Evolutionary conservation across 35 echinoderm and acorn worm species (phyloP), one percentile per base, ranked within the genome.

Genomic region (Hemicentrotus pulcherrimus): DNA sequence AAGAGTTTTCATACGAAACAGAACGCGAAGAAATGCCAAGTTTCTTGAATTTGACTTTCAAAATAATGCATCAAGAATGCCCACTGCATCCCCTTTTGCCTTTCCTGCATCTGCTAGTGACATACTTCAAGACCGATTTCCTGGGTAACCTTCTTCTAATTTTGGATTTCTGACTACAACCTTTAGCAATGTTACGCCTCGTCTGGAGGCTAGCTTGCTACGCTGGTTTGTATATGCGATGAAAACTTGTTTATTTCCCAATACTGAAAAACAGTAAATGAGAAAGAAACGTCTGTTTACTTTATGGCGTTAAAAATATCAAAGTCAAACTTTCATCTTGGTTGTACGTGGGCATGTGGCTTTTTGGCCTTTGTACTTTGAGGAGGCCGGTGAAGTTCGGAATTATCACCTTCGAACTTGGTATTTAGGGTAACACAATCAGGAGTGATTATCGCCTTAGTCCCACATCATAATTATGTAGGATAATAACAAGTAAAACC

Each of bases 111-210:
- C 28, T n/a, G 19, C 65, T 78, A 28, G 35, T 41, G 35, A 78
- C 18, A 28, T 28, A 28, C 19, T 78, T 78, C 65, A 78, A 78
- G 65, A 78, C 22, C 8, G 65, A 78, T 78, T 78, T 78, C 65
- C 65, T 78, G 65, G 65, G 22, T 78, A 78, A 78, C 65, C 65
- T 78, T 78, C 65, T 78, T 78, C 65, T 78, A 78, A 78, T 78
- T 78, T n/a, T 4, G 28, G 65, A 78, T 28, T 78, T 78, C 65
- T 78, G 65, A 78, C 65, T 78, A 78, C 65, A 28, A 78, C 19
- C 65, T 78, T 18, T 41, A 8, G 28, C 19, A 78, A 28, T 78
- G 65, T n/a, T 78, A 78, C 65, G 65, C 65, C 18, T 78, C 65
- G 65, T 78, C 65, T 78, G 22, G 65, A 78, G 65, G 65, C 19